Conservation (phyloP, 2,113 vertebrate genomes). For the Gymnogyps californianus region DNA sequence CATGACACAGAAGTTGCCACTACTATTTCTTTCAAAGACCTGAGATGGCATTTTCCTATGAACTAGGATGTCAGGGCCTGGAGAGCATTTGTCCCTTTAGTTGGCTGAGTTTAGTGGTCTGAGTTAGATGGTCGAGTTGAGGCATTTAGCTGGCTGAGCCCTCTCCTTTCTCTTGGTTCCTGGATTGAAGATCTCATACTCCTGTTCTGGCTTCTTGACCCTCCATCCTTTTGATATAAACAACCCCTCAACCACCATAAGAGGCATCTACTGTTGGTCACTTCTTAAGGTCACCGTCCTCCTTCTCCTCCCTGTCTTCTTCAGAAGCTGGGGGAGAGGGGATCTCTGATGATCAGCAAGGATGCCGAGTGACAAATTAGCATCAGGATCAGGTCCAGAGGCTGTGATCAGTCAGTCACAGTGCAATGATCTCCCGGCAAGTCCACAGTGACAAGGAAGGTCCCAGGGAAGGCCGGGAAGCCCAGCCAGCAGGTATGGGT, state of each 20-base stretch:
- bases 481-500: background rate
- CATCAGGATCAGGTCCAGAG: background rate
- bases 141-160: background rate
- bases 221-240: background rate
- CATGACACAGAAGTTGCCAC: background rate
- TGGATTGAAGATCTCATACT: background rate
- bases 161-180: background rate
- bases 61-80: background rate
- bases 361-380: background rate
- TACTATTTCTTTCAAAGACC: background rate
- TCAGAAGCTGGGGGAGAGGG: background rate
- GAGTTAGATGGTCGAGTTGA: background rate
- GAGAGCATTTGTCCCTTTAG: background rate
- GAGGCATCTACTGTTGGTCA: background rate
- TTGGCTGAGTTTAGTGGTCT: background rate
- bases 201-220: background rate
- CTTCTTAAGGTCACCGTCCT: background rate
- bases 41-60: background rate
- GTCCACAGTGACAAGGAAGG: background rate
- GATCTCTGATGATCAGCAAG: background rate
- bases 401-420: background rate
- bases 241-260: background rate
- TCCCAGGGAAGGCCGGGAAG: background rate
- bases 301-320: background rate
- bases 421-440: background rate